Conservation (phyloP, 2,113 vertebrate species). For the Crypturellus undulatus region DNA sequence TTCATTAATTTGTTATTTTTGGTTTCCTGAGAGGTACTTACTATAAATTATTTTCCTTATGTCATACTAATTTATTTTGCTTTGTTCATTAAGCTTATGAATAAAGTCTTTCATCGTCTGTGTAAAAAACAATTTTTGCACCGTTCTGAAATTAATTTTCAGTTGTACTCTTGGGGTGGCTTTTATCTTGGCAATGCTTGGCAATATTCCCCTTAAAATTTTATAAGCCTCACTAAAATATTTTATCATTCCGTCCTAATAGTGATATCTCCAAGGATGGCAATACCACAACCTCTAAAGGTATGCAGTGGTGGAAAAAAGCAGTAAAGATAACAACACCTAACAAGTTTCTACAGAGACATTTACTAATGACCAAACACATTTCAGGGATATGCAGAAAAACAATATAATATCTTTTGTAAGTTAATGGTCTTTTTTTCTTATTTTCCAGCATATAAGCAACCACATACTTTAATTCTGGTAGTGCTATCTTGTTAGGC, state of each 20-base stretch:
- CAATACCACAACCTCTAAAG: background rate
- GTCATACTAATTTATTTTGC: background rate
- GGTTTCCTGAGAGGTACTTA: background rate
- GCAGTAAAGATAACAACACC: background rate
- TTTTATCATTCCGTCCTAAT: background rate
- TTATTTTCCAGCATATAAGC: background rate
- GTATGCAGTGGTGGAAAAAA: background rate
- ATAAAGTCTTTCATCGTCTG: background rate
- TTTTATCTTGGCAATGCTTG: background rate
- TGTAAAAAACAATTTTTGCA: background rate
- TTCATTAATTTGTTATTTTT: background rate
- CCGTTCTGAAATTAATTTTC: background rate
- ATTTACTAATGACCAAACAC: background rate
- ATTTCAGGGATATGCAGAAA: fast-evolving
- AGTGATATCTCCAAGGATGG: background rate
- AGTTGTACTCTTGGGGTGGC: background rate
- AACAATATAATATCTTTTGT: background rate
- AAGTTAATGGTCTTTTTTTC: background rate
- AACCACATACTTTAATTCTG: background rate
- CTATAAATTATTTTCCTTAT: background rate
- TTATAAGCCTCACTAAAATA: background rate
- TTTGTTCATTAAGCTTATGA: constrained; percentile 12
- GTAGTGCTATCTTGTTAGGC: too few species aligned
- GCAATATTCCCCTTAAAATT: background rate
- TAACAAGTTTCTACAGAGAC: background rate